These are phyloP conservation scores for Spilarctia lutea DNA, from an alignment of 2,888 invertebrate species.

Conservation along the genomic window DNA sequence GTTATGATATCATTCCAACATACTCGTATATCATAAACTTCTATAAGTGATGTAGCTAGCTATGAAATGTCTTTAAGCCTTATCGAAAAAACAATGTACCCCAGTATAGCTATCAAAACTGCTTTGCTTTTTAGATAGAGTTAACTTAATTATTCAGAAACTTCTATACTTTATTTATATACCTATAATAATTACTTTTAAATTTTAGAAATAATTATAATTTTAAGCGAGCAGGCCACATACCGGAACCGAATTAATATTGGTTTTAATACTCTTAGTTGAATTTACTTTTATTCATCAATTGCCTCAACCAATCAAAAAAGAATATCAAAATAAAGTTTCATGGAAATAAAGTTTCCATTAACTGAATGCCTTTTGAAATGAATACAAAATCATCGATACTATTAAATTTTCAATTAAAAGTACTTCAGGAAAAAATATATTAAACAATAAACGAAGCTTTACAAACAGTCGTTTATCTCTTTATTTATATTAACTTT, in stretches of 20 bases:
- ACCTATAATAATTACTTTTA: not conserved
- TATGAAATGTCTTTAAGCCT: too few relatives aligned
- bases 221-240: not conserved
- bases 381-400: constrained; percentile 26
- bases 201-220: not conserved
- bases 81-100: not conserved
- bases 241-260: not conserved
- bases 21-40: too few relatives aligned
- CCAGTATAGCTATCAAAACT: not conserved
- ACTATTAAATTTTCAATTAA: constrained; percentile 30
- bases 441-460: constrained; percentile 37
- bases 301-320: not conserved
- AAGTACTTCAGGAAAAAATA: constrained; percentile 23
- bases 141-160: not conserved
- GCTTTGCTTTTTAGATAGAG: not conserved
- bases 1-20: not conserved
- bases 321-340: not conserved
- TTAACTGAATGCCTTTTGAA: constrained; percentile 21
- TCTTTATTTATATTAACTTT: not conserved
- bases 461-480: not conserved
- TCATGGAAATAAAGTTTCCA: constrained; percentile 1
- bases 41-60: not conserved
- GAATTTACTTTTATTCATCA: not conserved
- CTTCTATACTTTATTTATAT: not conserved
- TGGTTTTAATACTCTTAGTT: not conserved